Base-by-base conservation (phyloP, 1,140 invertebrate species). In the Bombus waltoni region DNA sequence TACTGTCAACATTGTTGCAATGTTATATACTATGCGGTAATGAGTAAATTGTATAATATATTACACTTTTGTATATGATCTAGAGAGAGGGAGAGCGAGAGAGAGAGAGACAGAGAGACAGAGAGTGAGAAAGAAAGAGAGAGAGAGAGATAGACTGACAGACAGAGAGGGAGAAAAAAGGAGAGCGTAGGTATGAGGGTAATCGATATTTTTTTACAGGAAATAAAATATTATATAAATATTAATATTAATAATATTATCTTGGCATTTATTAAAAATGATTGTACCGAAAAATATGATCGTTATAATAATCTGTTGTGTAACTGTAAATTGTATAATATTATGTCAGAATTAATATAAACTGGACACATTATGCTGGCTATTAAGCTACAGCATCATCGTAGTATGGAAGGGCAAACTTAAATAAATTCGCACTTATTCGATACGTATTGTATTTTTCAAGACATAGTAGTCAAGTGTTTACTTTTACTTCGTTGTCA, bases 71-170 rank as follows among this genome's bases (percentile, higher is more conserved):
- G 18, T 53, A 53, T 53, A 53, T 53, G 47, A 53, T 5, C 18
- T 22, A 53, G 18, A 53, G 18, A 53, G 1, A 53, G 47, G 18
- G 18, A 22, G 1, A 22, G 18, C 1, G 5, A 18, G 44, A 18
- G 44, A 18, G 0, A 47, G 2, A 15, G 3, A 44, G 0, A 44
- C 0, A 44, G 0, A 44, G 3, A 44, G 3, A 47, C 0, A 15
- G 44, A 47, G 13, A 13, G 32, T 32, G 32, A 32, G 32, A 32
- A 32, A 53, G 18, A 22, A 5, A 53, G 47, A 22, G 18, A 22
- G 1, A 22, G 44, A 18, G 44, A 18, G 0, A 47, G 13, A 15
- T 0, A 44, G 0, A 44, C 0, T 15, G 0, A 44, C 0, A 44
- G 3, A 47, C 0, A 15, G 44, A 47, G 13, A 13, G 32, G 32